These are phyloP conservation scores for Papilio polyxenes DNA, from an alignment of 1,140 invertebrate species.

Conservation along the genomic window DNA sequence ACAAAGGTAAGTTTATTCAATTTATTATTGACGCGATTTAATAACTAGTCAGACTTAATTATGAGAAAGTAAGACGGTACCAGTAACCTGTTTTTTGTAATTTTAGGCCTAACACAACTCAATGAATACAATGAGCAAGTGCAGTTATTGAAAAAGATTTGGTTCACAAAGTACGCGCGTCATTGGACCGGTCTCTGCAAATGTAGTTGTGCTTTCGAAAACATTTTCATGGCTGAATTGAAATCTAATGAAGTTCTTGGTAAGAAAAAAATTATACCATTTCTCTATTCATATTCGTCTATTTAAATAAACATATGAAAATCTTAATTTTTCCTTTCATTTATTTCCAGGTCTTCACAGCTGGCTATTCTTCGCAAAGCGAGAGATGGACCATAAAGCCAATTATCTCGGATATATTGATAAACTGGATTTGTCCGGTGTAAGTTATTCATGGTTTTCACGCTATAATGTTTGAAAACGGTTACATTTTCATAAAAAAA, in stretches of 20 bases:
- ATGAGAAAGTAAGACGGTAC: too few species aligned
- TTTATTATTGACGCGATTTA: background rate
- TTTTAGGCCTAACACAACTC: constrained; percentile 69
- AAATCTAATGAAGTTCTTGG: constrained; percentile 72
- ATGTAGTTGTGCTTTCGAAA: constrained; percentile 76
- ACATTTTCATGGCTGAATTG: constrained; percentile 77
- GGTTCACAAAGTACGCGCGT: constrained; percentile 78
- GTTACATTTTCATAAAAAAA: too few species aligned
- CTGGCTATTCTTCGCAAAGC: constrained; percentile 77
- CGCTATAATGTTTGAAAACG: too few species aligned
- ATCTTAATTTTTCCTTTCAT: background rate
- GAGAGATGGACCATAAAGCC: constrained; percentile 71
- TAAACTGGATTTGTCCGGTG: constrained; percentile 72
- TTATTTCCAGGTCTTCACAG: constrained; percentile 68
- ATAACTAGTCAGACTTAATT: too few species aligned
- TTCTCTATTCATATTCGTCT: background rate
- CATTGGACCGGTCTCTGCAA: constrained; percentile 78
- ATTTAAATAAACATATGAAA: background rate
- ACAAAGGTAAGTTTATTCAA: constrained; percentile 59
- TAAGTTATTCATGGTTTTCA: constrained; percentile 49
- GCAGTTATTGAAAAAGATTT: constrained; percentile 72
- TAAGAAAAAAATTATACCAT: constrained; percentile 53
- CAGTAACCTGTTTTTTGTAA: background rate
- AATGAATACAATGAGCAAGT: constrained; percentile 77
- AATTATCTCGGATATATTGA: constrained; percentile 76